Conservation (phyloP, 2,888 invertebrate genomes). For the Nowickia ferox region DNA sequence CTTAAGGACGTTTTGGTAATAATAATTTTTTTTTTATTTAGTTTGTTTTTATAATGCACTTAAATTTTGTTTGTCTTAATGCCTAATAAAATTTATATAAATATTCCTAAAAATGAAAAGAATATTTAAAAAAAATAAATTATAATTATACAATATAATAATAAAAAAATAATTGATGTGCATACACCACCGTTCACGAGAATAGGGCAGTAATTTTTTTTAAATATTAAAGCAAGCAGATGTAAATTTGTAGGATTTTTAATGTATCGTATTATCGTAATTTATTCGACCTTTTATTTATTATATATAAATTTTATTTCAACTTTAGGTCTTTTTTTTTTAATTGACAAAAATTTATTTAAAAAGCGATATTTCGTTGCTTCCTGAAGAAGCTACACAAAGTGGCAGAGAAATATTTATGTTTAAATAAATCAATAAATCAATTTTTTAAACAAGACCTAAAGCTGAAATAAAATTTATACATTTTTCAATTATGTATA, state of each 20-base stretch:
- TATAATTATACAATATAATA: slow-evolving; percentile 28
- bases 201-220: not conserved
- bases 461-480: too few species aligned
- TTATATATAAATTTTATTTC: too few species aligned
- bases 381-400: too few species aligned
- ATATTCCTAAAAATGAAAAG: slow-evolving; percentile 78
- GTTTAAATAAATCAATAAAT: not conserved
- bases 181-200: not conserved
- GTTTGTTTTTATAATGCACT: slow-evolving; percentile 68
- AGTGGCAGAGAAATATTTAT: not conserved
- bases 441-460: too few species aligned
- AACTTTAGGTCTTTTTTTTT: too few species aligned
- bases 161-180: slow-evolving; percentile 24
- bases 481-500: too few species aligned
- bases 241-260: too few species aligned
- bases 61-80: slow-evolving; percentile 70
- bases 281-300: too few species aligned
- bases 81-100: slow-evolving; percentile 82
- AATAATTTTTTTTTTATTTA: slow-evolving; percentile 41
- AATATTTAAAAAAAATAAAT: slow-evolving; percentile 55
- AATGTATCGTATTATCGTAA: too few species aligned
- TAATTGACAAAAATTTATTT: not conserved
- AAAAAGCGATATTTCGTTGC: not conserved
- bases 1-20: slow-evolving; percentile 66
- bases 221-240: not conserved